phyloP scores from a whole-genome alignment of 2,113 vertebrate species.

The Macrotis lagotis region DNA sequence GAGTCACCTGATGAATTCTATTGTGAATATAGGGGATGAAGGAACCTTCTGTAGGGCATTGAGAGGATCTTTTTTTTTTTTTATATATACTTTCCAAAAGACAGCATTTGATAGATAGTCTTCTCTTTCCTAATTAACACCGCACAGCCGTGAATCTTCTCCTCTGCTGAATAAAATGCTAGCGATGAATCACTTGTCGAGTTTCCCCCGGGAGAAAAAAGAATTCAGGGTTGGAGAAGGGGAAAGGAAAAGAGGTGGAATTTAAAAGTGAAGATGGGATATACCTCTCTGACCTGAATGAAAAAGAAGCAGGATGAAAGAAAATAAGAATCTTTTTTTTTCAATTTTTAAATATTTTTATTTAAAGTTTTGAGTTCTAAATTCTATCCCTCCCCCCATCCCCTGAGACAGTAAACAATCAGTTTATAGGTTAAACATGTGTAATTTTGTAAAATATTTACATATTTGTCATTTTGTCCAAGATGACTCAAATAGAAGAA shows the following conservation, averaged over 20 bases:
- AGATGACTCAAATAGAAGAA: no score
- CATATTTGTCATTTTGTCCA: no score
- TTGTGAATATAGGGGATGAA: constrained; percentile 26
- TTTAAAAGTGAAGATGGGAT: neutral
- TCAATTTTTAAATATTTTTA: no score
- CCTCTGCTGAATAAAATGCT: neutral
- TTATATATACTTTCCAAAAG: constrained; percentile 35
- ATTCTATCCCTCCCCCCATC: no score
- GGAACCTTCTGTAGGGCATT: constrained; percentile 2
- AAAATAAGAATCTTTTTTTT: neutral
- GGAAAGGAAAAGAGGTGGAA: neutral
- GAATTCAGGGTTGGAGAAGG: neutral
- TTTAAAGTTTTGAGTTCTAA: no score
- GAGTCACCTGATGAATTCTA: constrained; percentile 30
- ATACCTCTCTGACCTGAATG: neutral
- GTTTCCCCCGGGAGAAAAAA: constrained; percentile 18
- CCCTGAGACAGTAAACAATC: no score
- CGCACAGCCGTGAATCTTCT: neutral
- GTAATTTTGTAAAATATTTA: no score
- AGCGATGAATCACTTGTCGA: neutral
- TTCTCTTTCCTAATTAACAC: neutral
- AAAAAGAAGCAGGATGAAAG: constrained; percentile 1
- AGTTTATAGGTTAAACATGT: no score
- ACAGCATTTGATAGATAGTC: neutral
- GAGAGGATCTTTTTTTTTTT: constrained; percentile 8